phyloP scores from a whole-genome alignment of 1,140 invertebrate species.

The Pogonomyrmex californicus region DNA sequence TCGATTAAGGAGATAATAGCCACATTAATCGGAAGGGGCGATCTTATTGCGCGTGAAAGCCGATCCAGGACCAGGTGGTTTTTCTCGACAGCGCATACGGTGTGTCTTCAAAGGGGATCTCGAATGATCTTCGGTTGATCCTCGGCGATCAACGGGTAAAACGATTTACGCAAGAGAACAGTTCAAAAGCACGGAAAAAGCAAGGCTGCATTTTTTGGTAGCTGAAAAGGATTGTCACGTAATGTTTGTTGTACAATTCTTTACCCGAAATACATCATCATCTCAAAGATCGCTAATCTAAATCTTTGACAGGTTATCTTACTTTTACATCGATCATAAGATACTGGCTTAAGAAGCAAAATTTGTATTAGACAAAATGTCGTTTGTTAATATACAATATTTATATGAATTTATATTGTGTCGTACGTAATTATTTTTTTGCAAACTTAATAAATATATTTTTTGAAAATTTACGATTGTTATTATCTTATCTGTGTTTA shows the following conservation, averaged over 20 bases:
- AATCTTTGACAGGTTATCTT: slow-evolving; percentile 9
- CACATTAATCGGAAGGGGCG: slow-evolving; percentile 77
- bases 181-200: slow-evolving; percentile 68
- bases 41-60: slow-evolving; percentile 84
- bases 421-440: background rate
- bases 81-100: slow-evolving; percentile 53
- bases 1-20: slow-evolving; percentile 79
- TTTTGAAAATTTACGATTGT: background rate
- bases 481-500: background rate
- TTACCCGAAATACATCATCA: background rate
- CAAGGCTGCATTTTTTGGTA: slow-evolving; percentile 31
- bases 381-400: background rate
- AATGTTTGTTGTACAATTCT: slow-evolving; percentile 4
- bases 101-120: slow-evolving; percentile 60
- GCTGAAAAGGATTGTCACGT: slow-evolving; percentile 64
- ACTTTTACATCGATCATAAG: background rate
- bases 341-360: background rate
- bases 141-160: slow-evolving; percentile 69
- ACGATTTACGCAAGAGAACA: slow-evolving; percentile 70
- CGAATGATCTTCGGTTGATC: slow-evolving; percentile 67
- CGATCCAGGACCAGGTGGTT: slow-evolving; percentile 77
- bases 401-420: background rate
- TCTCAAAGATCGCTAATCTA: slow-evolving; percentile 16
- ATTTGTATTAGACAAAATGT: background rate
- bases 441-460: background rate